Evolutionary conservation across 2,888 invertebrate genomes (phyloP), one percentile per base, ranked within the genome.

Genomic region (Poecilobothrus nobilitatus): DNA sequence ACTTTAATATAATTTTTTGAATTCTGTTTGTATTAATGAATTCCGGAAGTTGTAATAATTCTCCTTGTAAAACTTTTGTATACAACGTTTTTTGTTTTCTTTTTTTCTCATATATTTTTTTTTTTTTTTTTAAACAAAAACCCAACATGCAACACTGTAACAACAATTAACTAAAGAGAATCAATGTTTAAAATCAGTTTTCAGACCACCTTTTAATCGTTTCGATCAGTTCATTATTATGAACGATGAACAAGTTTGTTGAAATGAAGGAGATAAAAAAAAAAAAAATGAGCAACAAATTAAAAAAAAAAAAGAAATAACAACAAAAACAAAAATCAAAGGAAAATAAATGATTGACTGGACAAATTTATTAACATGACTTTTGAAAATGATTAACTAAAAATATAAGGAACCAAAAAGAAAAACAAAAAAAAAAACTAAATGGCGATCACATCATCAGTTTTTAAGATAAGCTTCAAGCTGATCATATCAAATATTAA

Each of bases 21-120:
- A 10, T 37, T 37, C 37, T 37, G 6, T n/a, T 37, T 37, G 37
- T 37, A 37, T 37, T 37, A 8, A 37, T 37, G n/a, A 53, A 53
- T 53, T 53, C 53, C 53, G 53, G 53, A 53, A 53, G 53, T 53
- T 53, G 18, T 53, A 53, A 53, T 53, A 53, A 53, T 53, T 53
- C 53, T 2, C n/a, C 15, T 53, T 53, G n/a, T 53, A 53, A 27
- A 53, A 15, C n/a, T 53, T 18, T 53, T 53, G 53, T 53, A 37
- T 37, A 53, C 53, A 18, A 15, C 12, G 41, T 41, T 6, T 41
- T n/a, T n/a, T n/a, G n/a, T n/a, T n/a, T n/a, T n/a, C n/a, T n/a
- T n/a, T n/a, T n/a, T n/a, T n/a, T n/a, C n/a, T n/a, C n/a, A n/a
- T n/a, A n/a, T n/a, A n/a, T 44, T 44, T 44, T 44, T 34, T 34